phyloP scores from a whole-genome alignment of 2,113 vertebrate species.

The Pipa parva region DNA sequence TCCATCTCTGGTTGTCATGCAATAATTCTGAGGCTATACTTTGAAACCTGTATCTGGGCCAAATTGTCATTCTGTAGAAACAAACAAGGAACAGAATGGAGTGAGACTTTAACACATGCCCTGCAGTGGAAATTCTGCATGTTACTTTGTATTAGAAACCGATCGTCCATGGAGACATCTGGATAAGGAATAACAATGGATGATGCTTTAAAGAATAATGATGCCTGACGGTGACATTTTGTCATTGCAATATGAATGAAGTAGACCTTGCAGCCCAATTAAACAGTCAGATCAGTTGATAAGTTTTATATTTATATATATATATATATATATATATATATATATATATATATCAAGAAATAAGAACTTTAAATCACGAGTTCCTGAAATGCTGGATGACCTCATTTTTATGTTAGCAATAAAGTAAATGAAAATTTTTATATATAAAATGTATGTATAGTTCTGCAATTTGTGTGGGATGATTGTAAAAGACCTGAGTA shows the following conservation, averaged over 20 bases:
- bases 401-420: neutral
- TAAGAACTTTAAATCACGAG: neutral
- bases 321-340: too few relatives aligned
- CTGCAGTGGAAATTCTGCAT: constrained; percentile 19
- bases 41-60: constrained; percentile 17
- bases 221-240: constrained; percentile 40
- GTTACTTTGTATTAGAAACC: constrained; percentile 20
- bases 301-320: constrained; percentile 4
- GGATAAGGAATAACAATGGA: constrained; percentile 34
- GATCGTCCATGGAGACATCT: constrained; percentile 29
- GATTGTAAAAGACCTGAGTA: neutral
- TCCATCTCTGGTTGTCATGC: neutral
- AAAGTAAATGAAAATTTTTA: too few relatives aligned
- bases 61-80: constrained; percentile 10
- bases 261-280: constrained; percentile 30
- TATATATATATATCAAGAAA: neutral
- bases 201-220: constrained; percentile 37
- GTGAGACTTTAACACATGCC: constrained; percentile 36
- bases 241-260: constrained; percentile 34
- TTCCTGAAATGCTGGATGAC: neutral
- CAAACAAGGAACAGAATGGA: constrained; percentile 4
- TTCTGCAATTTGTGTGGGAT: too few relatives aligned
- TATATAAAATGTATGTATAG: too few relatives aligned
- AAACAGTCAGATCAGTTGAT: constrained; percentile 21
- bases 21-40: constrained; percentile 8